Conservation (phyloP, 2,888 invertebrate species). For the Blastobasis adustella region DNA sequence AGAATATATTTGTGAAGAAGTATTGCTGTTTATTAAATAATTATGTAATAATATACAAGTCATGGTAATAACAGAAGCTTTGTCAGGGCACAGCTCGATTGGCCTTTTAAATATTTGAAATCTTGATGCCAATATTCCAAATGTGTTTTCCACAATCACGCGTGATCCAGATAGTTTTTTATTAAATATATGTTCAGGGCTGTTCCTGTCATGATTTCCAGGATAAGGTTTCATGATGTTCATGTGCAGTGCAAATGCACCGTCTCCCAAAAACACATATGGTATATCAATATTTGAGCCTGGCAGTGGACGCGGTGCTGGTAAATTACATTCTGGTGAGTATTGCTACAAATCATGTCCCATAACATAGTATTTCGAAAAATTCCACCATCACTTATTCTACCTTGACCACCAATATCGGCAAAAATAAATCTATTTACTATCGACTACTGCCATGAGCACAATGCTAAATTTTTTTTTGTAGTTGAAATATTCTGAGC, state of each 20-base stretch:
- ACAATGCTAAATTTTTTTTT: no score
- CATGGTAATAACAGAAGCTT: slow-evolving; percentile 9
- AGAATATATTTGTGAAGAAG: slow-evolving; percentile 14
- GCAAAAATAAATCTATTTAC: slow-evolving; percentile 15
- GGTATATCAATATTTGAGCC: slow-evolving; percentile 10
- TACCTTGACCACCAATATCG: slow-evolving; percentile 14
- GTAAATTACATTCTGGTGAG: slow-evolving; percentile 11
- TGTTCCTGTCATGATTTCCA: slow-evolving; percentile 10
- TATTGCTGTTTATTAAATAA: slow-evolving; percentile 16
- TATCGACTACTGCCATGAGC: no score
- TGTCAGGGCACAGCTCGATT: no score
- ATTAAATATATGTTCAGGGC: not conserved
- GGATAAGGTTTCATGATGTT: slow-evolving; percentile 15
- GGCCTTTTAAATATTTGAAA: no score
- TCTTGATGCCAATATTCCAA: no score
- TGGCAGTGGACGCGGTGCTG: slow-evolving; percentile 11
- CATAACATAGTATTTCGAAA: slow-evolving; percentile 11
- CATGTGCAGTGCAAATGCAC: slow-evolving; percentile 15
- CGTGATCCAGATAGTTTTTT: no score
- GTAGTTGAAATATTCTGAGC: no score
- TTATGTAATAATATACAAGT: slow-evolving; percentile 14
- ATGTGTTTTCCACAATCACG: no score
- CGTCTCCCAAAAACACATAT: slow-evolving; percentile 15
- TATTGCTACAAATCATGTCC: slow-evolving; percentile 8
- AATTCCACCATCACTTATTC: slow-evolving; percentile 17